These are phyloP conservation scores for Cirrhinus molitorella DNA, from an alignment of 2,797 vertebrate species.

Conservation along the genomic window DNA sequence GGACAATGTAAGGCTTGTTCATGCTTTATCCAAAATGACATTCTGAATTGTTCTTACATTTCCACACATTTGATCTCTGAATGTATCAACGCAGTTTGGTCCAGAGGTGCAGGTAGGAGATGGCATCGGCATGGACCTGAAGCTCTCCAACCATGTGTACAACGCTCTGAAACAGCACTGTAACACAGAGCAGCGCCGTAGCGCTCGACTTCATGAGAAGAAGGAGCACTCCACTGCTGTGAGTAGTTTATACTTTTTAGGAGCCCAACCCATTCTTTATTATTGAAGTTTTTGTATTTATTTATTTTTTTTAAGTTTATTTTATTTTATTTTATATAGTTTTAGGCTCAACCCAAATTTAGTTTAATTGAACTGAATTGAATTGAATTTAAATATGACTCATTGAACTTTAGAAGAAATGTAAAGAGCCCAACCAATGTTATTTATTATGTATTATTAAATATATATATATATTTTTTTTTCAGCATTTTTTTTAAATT, in stretches of 20 bases:
- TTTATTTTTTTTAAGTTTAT: not conserved
- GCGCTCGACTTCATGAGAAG: conserved; percentile 93
- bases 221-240: conserved; percentile 98
- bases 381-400: too few species aligned
- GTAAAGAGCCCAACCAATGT: not conserved
- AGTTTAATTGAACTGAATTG: too few species aligned
- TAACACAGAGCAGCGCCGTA: conserved; percentile 91
- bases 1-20: conserved; percentile 87
- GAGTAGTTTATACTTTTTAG: conserved; percentile 56
- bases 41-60: not conserved
- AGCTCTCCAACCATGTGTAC: conserved; percentile 95
- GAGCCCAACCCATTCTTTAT: not conserved
- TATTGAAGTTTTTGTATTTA: not conserved
- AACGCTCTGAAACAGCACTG: conserved; percentile 96
- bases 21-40: not conserved
- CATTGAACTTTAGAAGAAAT: not conserved
- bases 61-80: not conserved
- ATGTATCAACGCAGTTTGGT: conserved; percentile 82
- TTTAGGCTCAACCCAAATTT: too few species aligned
- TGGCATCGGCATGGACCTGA: conserved; percentile 95
- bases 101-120: conserved; percentile 95
- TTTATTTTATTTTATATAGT: not conserved
- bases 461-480: too few species aligned
- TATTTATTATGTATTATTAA: too few species aligned
- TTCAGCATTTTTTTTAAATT: too few species aligned